phyloP scores from a whole-genome alignment of 2,888 invertebrate species.

The Heliconius hortense region DNA sequence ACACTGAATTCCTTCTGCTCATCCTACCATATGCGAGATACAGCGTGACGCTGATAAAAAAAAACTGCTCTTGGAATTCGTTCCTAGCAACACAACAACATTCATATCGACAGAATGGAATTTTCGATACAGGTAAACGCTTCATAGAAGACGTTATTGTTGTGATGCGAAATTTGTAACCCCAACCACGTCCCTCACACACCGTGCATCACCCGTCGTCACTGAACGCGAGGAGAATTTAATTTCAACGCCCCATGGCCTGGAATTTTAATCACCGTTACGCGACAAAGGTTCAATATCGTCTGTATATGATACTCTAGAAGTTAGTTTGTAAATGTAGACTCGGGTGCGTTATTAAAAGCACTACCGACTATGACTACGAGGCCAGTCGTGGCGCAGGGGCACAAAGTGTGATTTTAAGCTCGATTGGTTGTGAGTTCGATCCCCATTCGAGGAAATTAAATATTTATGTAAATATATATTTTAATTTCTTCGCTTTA shows the following conservation, averaged over 20 bases:
- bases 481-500: too few relatives aligned
- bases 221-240: constrained; percentile 51
- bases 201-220: constrained; percentile 46
- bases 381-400: too few relatives aligned
- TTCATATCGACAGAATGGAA: constrained; percentile 31
- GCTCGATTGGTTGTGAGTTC: too few relatives aligned
- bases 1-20: too few relatives aligned
- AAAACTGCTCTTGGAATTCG: background rate
- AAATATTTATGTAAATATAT: too few relatives aligned
- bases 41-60: too few relatives aligned
- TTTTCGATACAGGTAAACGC: constrained; percentile 42
- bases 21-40: too few relatives aligned
- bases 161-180: constrained; percentile 56
- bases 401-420: too few relatives aligned
- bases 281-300: constrained; percentile 42
- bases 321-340: constrained; percentile 15
- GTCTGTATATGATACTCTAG: constrained; percentile 25
- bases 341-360: constrained; percentile 4
- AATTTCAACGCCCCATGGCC: constrained; percentile 48
- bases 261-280: constrained; percentile 64
- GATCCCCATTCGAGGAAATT: too few relatives aligned
- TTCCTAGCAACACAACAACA: constrained; percentile 24
- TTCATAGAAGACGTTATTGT: constrained; percentile 41
- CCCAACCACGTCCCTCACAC: constrained; percentile 60
- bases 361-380: background rate